A percentile compares a stretch with the other conserved stretches of the same genome.
phyloP scores from a whole-genome alignment of 2,888 invertebrate genomes.

The Sympetrum striolatum region DNA sequence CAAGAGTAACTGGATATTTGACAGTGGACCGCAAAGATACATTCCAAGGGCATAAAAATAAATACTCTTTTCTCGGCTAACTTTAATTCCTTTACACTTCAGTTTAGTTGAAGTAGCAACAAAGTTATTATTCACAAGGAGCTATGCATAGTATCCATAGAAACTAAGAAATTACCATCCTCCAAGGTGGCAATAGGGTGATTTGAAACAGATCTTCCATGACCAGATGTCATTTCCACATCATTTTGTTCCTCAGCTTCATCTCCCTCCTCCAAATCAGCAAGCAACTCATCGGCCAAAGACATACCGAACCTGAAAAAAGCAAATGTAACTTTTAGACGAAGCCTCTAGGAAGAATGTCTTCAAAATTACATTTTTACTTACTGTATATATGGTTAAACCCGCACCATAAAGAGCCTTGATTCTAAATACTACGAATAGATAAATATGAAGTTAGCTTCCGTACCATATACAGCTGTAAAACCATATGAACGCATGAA shows the following conservation, averaged over 20 bases:
- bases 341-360: not conserved
- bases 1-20: too few relatives aligned
- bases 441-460: too few relatives aligned
- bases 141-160: not conserved
- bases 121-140: not conserved
- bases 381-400: too few relatives aligned
- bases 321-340: too few relatives aligned
- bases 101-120: not conserved
- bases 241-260: constrained; percentile 66
- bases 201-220: constrained; percentile 54
- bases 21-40: too few relatives aligned
- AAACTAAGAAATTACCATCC: constrained; percentile 55
- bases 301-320: constrained; percentile 73
- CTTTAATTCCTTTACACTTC: too few relatives aligned
- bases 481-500: too few relatives aligned
- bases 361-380: not conserved
- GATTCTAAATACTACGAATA: too few relatives aligned
- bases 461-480: too few relatives aligned
- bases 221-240: constrained; percentile 57
- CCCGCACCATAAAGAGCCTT: too few relatives aligned
- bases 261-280: constrained; percentile 88
- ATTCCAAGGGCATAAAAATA: too few relatives aligned
- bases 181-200: constrained; percentile 55
- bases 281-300: constrained; percentile 94
- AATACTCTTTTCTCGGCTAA: too few relatives aligned